Evolutionary conservation across 2,888 invertebrate species (phyloP).

Genomic region (Monochamus alternatus): DNA sequence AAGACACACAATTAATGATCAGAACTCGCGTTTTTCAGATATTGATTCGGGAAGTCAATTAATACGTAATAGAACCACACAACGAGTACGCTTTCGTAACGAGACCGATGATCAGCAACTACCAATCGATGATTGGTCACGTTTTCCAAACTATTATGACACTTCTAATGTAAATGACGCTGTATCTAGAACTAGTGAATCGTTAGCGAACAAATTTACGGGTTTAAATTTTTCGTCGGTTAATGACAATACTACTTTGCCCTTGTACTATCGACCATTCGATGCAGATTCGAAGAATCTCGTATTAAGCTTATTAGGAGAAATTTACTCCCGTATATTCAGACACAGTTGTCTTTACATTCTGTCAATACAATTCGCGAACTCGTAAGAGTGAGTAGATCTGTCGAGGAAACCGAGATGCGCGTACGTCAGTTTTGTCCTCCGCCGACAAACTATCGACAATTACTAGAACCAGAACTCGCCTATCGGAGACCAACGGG

Average conservation of each 20-base stretch:
- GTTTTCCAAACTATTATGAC: no score
- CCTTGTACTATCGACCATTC: background rate
- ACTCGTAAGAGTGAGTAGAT: background rate
- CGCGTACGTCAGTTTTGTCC: background rate
- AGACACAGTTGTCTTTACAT: conserved; percentile 13
- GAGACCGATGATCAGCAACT: background rate
- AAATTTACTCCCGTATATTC: conserved; percentile 23
- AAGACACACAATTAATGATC: no score
- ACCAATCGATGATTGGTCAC: no score
- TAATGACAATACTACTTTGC: background rate
- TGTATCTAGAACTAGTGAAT: background rate
- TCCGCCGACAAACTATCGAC: conserved; percentile 21
- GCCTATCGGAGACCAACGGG: conserved; percentile 30
- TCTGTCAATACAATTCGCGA: conserved; percentile 15
- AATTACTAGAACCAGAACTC: conserved; percentile 34
- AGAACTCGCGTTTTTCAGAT: background rate
- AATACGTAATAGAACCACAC: background rate
- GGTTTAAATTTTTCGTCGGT: background rate
- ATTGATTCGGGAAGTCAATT: background rate
- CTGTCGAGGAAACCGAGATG: background rate
- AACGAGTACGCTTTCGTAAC: background rate
- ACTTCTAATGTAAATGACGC: background rate
- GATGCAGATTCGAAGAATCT: background rate
- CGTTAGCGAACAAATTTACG: background rate
- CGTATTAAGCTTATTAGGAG: conserved; percentile 31